These are phyloP conservation scores for Drosophila parvula DNA, from an alignment of 1,140 invertebrate genomes.

Conservation along the genomic window DNA sequence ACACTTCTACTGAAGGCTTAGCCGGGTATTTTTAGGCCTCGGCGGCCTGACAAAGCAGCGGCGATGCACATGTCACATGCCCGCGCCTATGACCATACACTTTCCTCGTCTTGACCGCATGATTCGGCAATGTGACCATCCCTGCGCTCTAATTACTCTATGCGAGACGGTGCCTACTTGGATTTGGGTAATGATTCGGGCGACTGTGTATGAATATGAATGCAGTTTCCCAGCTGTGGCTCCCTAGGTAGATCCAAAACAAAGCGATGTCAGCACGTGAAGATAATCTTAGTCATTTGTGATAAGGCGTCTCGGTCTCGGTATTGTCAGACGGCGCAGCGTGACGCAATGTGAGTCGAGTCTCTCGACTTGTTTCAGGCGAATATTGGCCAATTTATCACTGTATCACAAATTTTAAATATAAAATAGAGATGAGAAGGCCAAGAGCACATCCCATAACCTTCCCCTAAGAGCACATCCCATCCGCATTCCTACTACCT, in stretches of 20 bases:
- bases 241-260: constrained; percentile 14
- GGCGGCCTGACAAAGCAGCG: neutral
- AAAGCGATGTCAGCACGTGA: constrained; percentile 24
- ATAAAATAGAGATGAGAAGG: neutral
- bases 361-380: neutral
- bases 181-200: neutral
- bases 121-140: constrained; percentile 55
- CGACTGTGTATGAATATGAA: neutral
- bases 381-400: neutral
- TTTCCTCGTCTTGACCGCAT: constrained; percentile 2
- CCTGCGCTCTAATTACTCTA: neutral
- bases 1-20: constrained; percentile 32
- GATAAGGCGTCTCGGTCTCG: constrained; percentile 8
- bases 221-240: no score
- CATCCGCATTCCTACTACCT: neutral
- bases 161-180: constrained; percentile 2
- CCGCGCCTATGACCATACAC: constrained; percentile 6
- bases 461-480: neutral
- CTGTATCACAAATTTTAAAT: neutral
- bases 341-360: constrained; percentile 15
- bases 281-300: constrained; percentile 22
- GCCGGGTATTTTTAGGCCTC: constrained; percentile 41
- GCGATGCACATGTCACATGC: constrained; percentile 27
- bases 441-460: neutral
- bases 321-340: neutral